phyloP scores from a whole-genome alignment of 2,888 invertebrate genomes.

The Sisyra nigra region DNA sequence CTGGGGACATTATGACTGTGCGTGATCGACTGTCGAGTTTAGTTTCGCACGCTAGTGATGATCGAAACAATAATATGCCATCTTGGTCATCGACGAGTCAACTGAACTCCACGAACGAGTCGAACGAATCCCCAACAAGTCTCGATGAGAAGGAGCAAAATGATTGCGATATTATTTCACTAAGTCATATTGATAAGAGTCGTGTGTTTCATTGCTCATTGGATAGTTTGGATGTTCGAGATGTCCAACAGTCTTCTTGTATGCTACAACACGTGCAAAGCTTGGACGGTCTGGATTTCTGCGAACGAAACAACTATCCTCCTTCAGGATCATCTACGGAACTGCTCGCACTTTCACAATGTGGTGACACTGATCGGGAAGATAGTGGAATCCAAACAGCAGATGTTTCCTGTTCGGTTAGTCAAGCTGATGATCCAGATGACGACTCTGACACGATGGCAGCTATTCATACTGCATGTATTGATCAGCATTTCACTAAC shows the following conservation, averaged over 20 bases:
- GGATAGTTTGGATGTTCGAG: slow-evolving; percentile 45
- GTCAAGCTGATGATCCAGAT: slow-evolving; percentile 56
- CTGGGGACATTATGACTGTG: slow-evolving; percentile 44
- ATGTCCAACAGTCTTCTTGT: slow-evolving; percentile 22
- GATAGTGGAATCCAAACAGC: slow-evolving; percentile 69
- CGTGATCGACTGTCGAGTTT: slow-evolving; percentile 45
- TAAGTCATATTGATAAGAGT: slow-evolving; percentile 29
- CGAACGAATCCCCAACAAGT: background rate
- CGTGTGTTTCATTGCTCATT: slow-evolving; percentile 27
- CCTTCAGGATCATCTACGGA: slow-evolving; percentile 38
- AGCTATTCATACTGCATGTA: slow-evolving; percentile 15
- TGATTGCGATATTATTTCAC: slow-evolving; percentile 20
- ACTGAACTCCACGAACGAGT: slow-evolving; percentile 4
- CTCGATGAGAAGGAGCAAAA: background rate
- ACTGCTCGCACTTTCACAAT: slow-evolving; percentile 33
- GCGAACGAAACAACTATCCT: slow-evolving; percentile 27
- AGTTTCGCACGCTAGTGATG: slow-evolving; percentile 31
- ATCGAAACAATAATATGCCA: slow-evolving; percentile 14
- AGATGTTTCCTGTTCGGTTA: slow-evolving; percentile 56
- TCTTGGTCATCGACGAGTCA: slow-evolving; percentile 7
- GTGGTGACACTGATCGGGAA: slow-evolving; percentile 51
- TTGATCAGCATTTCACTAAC: slow-evolving; percentile 9
- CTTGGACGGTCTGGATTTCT: slow-evolving; percentile 40
- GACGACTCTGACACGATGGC: slow-evolving; percentile 28
- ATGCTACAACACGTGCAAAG: slow-evolving; percentile 48